Percentiles rank a stretch among this genome's conserved stretches.
Evolutionary conservation across 2,888 invertebrate genomes (phyloP).

Genomic region (Pomacea canaliculata): DNA sequence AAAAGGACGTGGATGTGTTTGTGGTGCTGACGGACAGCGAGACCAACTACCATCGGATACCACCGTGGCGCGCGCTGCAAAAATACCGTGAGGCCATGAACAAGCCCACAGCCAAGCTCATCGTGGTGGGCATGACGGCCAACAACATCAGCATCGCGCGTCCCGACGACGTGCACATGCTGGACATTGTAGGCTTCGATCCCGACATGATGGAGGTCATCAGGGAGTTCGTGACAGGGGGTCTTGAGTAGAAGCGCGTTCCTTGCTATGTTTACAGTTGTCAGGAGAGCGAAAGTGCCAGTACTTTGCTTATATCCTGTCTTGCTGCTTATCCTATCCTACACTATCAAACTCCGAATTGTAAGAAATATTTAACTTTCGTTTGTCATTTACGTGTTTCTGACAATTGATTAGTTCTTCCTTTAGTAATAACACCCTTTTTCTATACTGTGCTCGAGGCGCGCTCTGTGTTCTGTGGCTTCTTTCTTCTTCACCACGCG

Average conservation of each 20-base stretch:
- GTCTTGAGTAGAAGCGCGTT: not conserved
- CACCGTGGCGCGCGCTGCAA: slow-evolving; percentile 73
- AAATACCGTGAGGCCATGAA: slow-evolving; percentile 74
- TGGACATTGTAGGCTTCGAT: slow-evolving; percentile 70
- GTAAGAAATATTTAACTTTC: too few species aligned
- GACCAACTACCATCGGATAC: slow-evolving; percentile 67
- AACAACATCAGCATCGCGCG: slow-evolving; percentile 69
- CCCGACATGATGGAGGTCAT: slow-evolving; percentile 67
- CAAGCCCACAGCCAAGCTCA: slow-evolving; percentile 53
- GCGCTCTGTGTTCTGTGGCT: too few species aligned
- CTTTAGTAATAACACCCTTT: too few species aligned
- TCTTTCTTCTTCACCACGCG: too few species aligned
- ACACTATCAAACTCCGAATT: too few species aligned
- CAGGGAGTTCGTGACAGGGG: slow-evolving; percentile 51
- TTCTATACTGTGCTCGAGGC: too few species aligned
- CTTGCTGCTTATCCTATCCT: too few species aligned
- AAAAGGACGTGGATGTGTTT: slow-evolving; percentile 79
- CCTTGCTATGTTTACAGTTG: too few species aligned
- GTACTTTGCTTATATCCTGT: too few species aligned
- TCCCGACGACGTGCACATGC: slow-evolving; percentile 69
- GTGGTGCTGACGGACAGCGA: slow-evolving; percentile 78
- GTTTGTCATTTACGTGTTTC: too few species aligned
- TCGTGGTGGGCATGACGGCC: slow-evolving; percentile 63
- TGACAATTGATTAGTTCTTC: too few species aligned
- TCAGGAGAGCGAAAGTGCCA: too few species aligned